Evolutionary conservation across 2,797 vertebrate species (phyloP).

Genomic region (Ctenochaetus hawaiiensis): DNA sequence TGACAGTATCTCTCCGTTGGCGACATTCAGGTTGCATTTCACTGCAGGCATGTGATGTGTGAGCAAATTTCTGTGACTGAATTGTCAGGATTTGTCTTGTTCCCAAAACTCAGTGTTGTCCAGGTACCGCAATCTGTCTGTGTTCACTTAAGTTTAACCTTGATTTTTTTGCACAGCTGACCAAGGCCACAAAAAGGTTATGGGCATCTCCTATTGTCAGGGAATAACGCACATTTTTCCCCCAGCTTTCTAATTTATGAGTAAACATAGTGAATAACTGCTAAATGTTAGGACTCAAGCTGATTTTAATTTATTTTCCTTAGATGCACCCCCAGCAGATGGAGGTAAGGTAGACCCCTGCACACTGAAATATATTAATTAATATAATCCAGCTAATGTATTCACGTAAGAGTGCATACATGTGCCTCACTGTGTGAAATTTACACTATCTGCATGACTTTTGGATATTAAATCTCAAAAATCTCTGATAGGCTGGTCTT

Average conservation of each 20-base stretch:
- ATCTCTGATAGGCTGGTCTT: conserved; percentile 17
- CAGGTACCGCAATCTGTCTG: background rate
- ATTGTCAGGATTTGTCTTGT: background rate
- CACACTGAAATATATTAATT: conserved; percentile 15
- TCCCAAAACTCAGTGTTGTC: background rate
- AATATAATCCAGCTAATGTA: conserved; percentile 60
- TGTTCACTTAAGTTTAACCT: background rate
- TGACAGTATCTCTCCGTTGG: no score
- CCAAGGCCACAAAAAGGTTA: conserved; percentile 14
- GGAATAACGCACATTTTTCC: conserved; percentile 23
- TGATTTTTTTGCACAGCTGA: background rate
- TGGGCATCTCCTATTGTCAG: conserved; percentile 29
- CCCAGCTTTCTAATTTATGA: conserved; percentile 8
- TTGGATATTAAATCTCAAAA: background rate
- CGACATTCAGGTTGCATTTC: background rate
- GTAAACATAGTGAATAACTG: conserved; percentile 4
- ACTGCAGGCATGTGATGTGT: conserved; percentile 45
- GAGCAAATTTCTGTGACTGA: conserved; percentile 21
- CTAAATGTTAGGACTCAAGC: background rate
- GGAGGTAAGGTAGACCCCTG: conserved; percentile 74
- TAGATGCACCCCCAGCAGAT: conserved; percentile 64
- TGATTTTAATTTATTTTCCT: conserved; percentile 59
- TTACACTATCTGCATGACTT: conserved; percentile 48
- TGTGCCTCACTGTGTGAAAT: conserved; percentile 56
- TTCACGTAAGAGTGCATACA: conserved; percentile 72